A percentile compares a stretch with the other conserved stretches of the same genome.
Conservation (phyloP, 1,140 invertebrate species). For the Adoxophyes honmai region DNA sequence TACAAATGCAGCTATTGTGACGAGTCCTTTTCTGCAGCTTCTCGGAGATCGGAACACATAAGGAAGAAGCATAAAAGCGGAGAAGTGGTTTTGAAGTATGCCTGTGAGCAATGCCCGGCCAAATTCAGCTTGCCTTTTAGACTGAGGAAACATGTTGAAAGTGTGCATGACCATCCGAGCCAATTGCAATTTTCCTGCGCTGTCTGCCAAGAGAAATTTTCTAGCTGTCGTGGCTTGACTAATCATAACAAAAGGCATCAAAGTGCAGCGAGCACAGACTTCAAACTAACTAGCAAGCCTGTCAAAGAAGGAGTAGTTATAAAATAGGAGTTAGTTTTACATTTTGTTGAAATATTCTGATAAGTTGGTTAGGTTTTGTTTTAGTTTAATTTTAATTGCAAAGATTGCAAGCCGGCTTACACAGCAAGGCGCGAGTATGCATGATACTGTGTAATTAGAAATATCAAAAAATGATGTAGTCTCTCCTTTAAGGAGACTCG, state of each 20-base stretch:
- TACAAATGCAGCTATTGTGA: conserved; percentile 52
- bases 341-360: too few species aligned
- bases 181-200: conserved; percentile 35
- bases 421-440: too few species aligned
- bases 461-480: too few species aligned
- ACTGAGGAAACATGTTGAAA: conserved; percentile 43
- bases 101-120: conserved; percentile 47
- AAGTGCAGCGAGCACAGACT: background rate
- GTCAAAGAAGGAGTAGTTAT: too few species aligned
- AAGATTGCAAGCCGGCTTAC: too few species aligned
- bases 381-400: too few species aligned
- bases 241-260: conserved; percentile 51
- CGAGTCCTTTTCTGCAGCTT: conserved; percentile 54
- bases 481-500: too few species aligned
- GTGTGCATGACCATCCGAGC: conserved; percentile 31
- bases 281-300: conserved; percentile 6
- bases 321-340: too few species aligned
- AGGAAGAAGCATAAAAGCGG: conserved; percentile 37
- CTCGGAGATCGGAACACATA: conserved; percentile 56
- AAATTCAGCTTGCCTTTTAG: conserved; percentile 44
- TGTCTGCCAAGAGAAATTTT: conserved; percentile 44
- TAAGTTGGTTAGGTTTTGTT: too few species aligned
- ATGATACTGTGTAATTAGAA: too few species aligned
- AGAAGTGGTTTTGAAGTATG: conserved; percentile 40
- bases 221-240: conserved; percentile 40